These are phyloP conservation scores for Heliconius ethilla DNA, from an alignment of 2,888 invertebrate species.

Conservation along the genomic window DNA sequence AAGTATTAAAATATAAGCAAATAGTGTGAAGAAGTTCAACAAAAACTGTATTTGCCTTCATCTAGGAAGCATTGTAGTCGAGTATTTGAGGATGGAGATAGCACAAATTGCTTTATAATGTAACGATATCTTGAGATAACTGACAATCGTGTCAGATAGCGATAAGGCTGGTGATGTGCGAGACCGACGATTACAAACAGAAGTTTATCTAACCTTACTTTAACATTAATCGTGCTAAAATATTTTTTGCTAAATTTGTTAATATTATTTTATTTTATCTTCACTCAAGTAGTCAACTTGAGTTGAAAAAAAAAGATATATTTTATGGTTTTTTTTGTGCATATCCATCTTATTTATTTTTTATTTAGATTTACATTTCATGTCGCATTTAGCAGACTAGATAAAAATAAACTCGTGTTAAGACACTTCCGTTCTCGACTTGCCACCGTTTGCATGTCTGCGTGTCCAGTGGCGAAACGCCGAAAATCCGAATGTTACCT, in stretches of 20 bases:
- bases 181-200: not conserved
- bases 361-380: not conserved
- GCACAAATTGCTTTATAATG: conserved; percentile 42
- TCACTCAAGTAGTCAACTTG: too few relatives aligned
- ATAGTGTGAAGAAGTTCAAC: not conserved
- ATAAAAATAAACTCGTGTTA: not conserved
- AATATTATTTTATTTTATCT: too few relatives aligned
- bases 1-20: not conserved
- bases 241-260: not conserved
- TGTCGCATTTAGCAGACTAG: not conserved
- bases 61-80: conserved; percentile 26
- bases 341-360: not conserved
- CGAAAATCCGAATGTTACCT: not conserved
- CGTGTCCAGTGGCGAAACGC: not conserved
- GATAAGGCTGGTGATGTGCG: conserved; percentile 21
- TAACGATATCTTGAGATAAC: conserved; percentile 39
- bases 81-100: conserved; percentile 30
- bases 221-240: not conserved
- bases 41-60: conserved; percentile 21
- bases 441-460: too few relatives aligned
- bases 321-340: too few relatives aligned
- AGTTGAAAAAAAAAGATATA: too few relatives aligned
- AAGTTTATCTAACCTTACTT: not conserved
- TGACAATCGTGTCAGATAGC: conserved; percentile 21
- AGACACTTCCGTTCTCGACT: not conserved